Evolutionary conservation across 2,888 invertebrate genomes (phyloP).

Genomic region (Thereva unica): DNA sequence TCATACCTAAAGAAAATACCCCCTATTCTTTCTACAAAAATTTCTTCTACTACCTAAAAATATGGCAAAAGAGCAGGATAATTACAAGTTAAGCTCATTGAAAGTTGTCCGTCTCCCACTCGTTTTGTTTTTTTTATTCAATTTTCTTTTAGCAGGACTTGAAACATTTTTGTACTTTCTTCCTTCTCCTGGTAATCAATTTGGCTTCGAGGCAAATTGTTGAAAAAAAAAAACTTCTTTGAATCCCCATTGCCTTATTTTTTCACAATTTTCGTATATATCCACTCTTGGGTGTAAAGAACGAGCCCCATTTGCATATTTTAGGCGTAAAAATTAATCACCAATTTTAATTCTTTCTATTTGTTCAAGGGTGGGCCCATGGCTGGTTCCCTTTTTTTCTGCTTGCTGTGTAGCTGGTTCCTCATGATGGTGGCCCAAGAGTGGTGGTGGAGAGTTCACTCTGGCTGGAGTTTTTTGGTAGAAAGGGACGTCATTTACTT

Average conservation of each 20-base stretch:
- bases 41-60: too few species aligned
- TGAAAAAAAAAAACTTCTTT: slow-evolving; percentile 12
- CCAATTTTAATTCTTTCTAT: slow-evolving; percentile 44
- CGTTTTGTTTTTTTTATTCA: too few species aligned
- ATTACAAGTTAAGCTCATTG: too few species aligned
- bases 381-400: slow-evolving; percentile 5
- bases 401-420: background rate
- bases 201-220: slow-evolving; percentile 33
- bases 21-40: too few species aligned
- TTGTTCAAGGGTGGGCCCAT: slow-evolving; percentile 34
- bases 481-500: slow-evolving; percentile 39
- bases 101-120: too few species aligned
- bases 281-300: slow-evolving; percentile 26
- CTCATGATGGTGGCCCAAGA: background rate
- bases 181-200: slow-evolving; percentile 33
- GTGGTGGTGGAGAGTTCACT: background rate
- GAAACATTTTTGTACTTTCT: background rate
- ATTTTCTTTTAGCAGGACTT: too few species aligned
- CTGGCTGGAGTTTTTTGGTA: background rate
- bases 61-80: too few species aligned
- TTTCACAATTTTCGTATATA: slow-evolving; percentile 28
- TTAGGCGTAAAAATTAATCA: slow-evolving; percentile 45
- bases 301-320: slow-evolving; percentile 43
- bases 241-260: slow-evolving; percentile 13
- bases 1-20: too few species aligned